These are phyloP conservation scores for Naso thynnoides DNA, from an alignment of 2,797 vertebrate species.

Conservation along the genomic window DNA sequence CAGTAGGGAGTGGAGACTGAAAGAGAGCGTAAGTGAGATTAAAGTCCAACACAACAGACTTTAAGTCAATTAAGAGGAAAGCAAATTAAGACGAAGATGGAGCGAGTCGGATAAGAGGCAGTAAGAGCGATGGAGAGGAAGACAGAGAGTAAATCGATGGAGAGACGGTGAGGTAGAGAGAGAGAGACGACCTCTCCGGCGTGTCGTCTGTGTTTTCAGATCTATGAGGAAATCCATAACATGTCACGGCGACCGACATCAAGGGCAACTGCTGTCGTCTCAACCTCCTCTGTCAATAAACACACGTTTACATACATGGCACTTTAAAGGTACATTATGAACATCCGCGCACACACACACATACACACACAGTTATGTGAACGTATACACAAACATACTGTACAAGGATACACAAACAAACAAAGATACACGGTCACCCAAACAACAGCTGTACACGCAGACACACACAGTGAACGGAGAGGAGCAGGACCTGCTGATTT, in stretches of 20 bases:
- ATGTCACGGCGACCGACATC: slow-evolving; percentile 6
- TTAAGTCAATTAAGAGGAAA: no score
- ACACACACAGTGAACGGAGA: neutral
- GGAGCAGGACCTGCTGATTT: slow-evolving; percentile 28
- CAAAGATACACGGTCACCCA: no score
- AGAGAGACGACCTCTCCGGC: slow-evolving; percentile 11
- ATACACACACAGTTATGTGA: neutral
- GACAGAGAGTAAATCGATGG: no score
- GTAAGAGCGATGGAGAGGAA: no score
- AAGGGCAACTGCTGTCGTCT: slow-evolving; percentile 52
- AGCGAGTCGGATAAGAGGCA: no score
- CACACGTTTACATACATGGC: slow-evolving; percentile 14
- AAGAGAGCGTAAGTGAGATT: no score
- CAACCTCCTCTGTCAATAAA: slow-evolving; percentile 52
- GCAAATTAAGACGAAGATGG: no score
- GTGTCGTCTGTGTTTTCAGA: slow-evolving; percentile 24
- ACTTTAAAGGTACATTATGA: neutral
- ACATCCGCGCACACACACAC: neutral
- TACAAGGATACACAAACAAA: slow-evolving; percentile 19
- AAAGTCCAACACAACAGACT: no score
- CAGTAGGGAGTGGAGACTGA: no score
- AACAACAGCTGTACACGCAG: slow-evolving; percentile 5
- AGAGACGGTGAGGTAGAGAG: neutral
- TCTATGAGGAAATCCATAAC: slow-evolving; percentile 52
- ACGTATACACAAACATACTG: neutral